A percentile compares a stretch with the other conserved stretches of the same genome.
Conservation (phyloP, 1,140 invertebrate genomes). For the Pygmarrhopalites habei region DNA sequence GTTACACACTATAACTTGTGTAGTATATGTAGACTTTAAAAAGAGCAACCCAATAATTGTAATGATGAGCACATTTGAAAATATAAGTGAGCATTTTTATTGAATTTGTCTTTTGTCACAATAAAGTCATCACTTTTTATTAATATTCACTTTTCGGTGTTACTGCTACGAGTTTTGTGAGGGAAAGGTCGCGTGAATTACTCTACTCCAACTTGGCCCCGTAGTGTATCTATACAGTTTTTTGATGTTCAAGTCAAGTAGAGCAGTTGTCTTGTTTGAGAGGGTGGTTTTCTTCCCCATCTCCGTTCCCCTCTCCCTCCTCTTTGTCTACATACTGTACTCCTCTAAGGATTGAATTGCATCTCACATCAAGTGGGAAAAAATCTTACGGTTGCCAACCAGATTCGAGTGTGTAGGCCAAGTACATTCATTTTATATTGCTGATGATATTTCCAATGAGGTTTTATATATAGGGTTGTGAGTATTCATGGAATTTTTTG, state of each 20-base stretch:
- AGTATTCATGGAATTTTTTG: not conserved
- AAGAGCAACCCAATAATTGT: no score
- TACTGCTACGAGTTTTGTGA: no score
- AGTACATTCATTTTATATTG: not conserved
- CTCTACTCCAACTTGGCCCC: no score
- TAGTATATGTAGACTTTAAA: no score
- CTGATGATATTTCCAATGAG: not conserved
- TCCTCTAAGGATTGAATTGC: not conserved
- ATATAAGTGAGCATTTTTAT: no score
- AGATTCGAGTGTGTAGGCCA: not conserved
- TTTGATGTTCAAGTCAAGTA: not conserved
- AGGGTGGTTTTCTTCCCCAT: not conserved
- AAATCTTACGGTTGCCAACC: constrained; percentile 3
- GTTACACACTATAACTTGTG: no score
- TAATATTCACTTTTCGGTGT: no score
- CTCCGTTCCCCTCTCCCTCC: not conserved
- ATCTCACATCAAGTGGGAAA: constrained; percentile 4
- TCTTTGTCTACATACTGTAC: not conserved
- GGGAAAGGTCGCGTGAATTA: no score
- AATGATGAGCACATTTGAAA: no score
- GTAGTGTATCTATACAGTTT: no score
- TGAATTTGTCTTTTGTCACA: no score
- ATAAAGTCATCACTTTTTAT: no score
- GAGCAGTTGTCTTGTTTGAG: not conserved
- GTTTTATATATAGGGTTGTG: not conserved